These are phyloP conservation scores for Caenorhabditis uteleia DNA, from an alignment of 2,888 invertebrate genomes.

Conservation along the genomic window DNA sequence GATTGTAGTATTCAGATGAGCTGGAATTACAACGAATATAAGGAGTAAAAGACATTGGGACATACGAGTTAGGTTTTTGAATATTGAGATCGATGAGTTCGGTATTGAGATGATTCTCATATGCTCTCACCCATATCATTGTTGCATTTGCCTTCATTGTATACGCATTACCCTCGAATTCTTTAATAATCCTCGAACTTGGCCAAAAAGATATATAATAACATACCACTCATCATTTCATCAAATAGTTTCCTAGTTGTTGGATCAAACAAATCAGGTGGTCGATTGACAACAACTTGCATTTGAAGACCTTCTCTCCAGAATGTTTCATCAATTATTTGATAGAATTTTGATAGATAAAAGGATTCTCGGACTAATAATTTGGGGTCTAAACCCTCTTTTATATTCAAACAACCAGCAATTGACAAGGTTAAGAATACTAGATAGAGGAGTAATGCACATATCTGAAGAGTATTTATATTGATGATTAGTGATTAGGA, in stretches of 20 bases:
- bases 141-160: slow-evolving; percentile 68
- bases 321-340: slow-evolving; percentile 67
- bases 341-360: slow-evolving; percentile 65
- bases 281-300: slow-evolving; percentile 67
- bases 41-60: background rate
- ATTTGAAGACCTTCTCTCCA: slow-evolving; percentile 69
- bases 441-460: slow-evolving; percentile 47
- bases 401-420: slow-evolving; percentile 55
- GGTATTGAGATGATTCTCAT: slow-evolving; percentile 54
- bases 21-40: slow-evolving; percentile 3
- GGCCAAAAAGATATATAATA: background rate
- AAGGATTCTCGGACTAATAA: slow-evolving; percentile 61
- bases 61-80: slow-evolving; percentile 54
- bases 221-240: slow-evolving; percentile 45
- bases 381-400: slow-evolving; percentile 61
- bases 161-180: slow-evolving; percentile 59
- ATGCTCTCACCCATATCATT: slow-evolving; percentile 67
- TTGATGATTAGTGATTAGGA: background rate
- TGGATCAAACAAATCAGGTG: slow-evolving; percentile 62
- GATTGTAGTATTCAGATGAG: slow-evolving; percentile 59
- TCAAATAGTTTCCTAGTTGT: slow-evolving; percentile 46
- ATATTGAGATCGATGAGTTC: slow-evolving; percentile 52
- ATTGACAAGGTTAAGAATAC: slow-evolving; percentile 61
- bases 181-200: slow-evolving; percentile 9
- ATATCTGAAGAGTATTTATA: slow-evolving; percentile 15